Percentiles rank a stretch among this genome's conserved stretches.
Evolutionary conservation across 2,113 vertebrate genomes (phyloP).

Genomic region (Chaetodon auriga): DNA sequence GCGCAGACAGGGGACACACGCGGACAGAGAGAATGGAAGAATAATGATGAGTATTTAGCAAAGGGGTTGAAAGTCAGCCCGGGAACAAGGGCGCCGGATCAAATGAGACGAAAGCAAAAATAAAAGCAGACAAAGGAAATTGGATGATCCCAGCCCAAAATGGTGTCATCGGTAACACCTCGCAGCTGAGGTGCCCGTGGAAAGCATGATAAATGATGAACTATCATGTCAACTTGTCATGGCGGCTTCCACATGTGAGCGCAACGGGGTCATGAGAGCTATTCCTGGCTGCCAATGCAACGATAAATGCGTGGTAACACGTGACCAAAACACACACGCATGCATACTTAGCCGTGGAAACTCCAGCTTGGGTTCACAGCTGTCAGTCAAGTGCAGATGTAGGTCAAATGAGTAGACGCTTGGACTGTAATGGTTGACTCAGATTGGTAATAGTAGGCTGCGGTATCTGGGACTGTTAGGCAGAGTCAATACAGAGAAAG

Average conservation of each 20-base stretch:
- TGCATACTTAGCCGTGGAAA: slow-evolving; percentile 15
- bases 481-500: slow-evolving; percentile 14
- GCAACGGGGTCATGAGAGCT: slow-evolving; percentile 29
- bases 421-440: slow-evolving; percentile 38
- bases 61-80: slow-evolving; percentile 6
- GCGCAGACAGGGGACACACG: slow-evolving; percentile 27
- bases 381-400: slow-evolving; percentile 64
- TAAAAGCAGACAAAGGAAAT: slow-evolving; percentile 7
- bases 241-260: slow-evolving; percentile 41
- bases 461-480: slow-evolving; percentile 15
- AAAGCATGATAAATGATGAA: slow-evolving; percentile 15
- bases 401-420: slow-evolving; percentile 56
- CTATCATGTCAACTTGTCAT: slow-evolving; percentile 33
- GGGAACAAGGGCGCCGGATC: background rate
- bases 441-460: slow-evolving; percentile 30
- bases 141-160: background rate
- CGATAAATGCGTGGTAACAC: slow-evolving; percentile 21
- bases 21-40: background rate
- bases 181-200: background rate
- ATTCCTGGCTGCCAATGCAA: slow-evolving; percentile 54
- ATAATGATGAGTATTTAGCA: slow-evolving; percentile 42
- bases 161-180: slow-evolving; percentile 14
- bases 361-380: slow-evolving; percentile 36
- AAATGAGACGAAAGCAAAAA: slow-evolving; percentile 48
- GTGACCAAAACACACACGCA: slow-evolving; percentile 12